phyloP scores from a whole-genome alignment of 2,113 vertebrate genomes.

The Tragelaphus scriptus region DNA sequence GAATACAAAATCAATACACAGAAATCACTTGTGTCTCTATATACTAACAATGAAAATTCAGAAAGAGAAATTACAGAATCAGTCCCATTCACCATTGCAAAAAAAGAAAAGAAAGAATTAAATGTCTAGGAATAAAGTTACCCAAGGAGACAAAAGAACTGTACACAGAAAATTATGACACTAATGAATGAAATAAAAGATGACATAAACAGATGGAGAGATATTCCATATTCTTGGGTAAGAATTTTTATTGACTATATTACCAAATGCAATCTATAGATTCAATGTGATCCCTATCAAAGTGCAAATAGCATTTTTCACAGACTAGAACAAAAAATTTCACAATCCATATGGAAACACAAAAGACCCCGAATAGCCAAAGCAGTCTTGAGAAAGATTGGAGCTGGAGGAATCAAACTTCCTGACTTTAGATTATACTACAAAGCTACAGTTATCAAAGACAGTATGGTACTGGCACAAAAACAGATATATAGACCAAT shows the following conservation, averaged over 20 bases:
- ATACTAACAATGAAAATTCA: neutral
- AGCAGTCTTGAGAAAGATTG: too few relatives aligned
- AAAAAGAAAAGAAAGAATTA: neutral
- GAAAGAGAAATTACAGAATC: neutral
- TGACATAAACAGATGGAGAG: too few relatives aligned
- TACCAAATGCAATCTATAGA: too few relatives aligned
- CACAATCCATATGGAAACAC: neutral
- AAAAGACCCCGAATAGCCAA: neutral
- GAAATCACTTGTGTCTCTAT: too few relatives aligned
- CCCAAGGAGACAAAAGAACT: neutral
- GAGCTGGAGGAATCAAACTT: too few relatives aligned
- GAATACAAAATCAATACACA: neutral
- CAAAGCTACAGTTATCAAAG: too few relatives aligned
- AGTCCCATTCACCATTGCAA: neutral
- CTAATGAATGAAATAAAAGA: neutral
- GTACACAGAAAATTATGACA: neutral
- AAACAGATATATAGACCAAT: too few relatives aligned
- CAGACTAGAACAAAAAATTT: neutral
- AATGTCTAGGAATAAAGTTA: neutral
- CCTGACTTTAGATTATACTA: too few relatives aligned
- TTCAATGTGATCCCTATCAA: neutral
- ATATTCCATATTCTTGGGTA: too few relatives aligned
- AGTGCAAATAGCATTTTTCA: neutral
- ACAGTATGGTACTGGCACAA: too few relatives aligned
- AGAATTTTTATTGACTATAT: too few relatives aligned